Conservation (phyloP, 2,888 invertebrate species). For the Lasioglossum vierecki region DNA sequence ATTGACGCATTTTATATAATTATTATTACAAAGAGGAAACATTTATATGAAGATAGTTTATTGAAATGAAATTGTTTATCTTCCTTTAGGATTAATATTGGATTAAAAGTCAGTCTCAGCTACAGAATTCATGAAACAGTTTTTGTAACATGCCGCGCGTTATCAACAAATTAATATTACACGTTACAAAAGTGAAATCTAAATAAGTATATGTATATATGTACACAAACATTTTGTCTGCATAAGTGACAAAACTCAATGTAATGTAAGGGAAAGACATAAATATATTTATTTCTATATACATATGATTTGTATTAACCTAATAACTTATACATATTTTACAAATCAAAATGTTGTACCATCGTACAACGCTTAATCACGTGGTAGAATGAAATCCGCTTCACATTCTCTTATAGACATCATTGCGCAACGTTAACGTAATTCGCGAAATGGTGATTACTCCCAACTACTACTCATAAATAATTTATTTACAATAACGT, state of each 20-base stretch:
- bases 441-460: not conserved
- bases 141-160: not conserved
- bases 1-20: not conserved
- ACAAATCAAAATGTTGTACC: not conserved
- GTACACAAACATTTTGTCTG: not conserved
- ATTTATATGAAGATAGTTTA: not conserved
- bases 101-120: not conserved
- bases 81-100: not conserved
- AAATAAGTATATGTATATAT: not conserved
- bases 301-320: not conserved
- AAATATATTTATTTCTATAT: slow-evolving; percentile 14
- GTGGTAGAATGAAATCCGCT: not conserved
- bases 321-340: slow-evolving; percentile 7
- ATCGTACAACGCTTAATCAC: not conserved
- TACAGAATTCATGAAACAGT: not conserved
- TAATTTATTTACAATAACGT: slow-evolving; percentile 7
- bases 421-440: not conserved
- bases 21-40: not conserved
- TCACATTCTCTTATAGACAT: not conserved
- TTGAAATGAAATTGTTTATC: not conserved
- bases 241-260: not conserved
- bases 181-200: not conserved
- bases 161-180: not conserved
- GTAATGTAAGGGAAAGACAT: not conserved
- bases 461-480: not conserved